Evolutionary conservation across 1,140 invertebrate species (phyloP).

Genomic region (Ooceraea biroi): DNA sequence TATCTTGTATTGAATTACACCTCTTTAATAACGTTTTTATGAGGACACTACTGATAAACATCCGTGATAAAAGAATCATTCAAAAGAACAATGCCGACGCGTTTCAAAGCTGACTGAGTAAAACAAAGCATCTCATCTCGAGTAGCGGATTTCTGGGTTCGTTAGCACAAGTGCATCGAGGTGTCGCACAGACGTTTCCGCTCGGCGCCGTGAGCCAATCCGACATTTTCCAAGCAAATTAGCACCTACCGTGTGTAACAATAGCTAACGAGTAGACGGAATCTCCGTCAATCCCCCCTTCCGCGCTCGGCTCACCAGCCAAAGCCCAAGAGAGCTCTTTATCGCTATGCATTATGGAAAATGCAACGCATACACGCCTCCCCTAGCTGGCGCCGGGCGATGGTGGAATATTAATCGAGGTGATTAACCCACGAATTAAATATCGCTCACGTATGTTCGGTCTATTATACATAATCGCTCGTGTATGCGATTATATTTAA

Average conservation of each 20-base stretch:
- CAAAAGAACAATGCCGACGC: conserved; percentile 38
- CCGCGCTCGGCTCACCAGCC: not conserved
- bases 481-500: conserved; percentile 79
- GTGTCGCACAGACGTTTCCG: conserved; percentile 34
- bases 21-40: not conserved
- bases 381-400: conserved; percentile 25
- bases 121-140: conserved; percentile 51
- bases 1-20: not conserved
- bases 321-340: conserved; percentile 69
- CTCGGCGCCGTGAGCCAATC: conserved; percentile 33
- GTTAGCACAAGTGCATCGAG: conserved; percentile 61
- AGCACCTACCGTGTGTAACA: conserved; percentile 52
- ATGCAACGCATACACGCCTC: conserved; percentile 65
- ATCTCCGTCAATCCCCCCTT: conserved; percentile 44
- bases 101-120: conserved; percentile 13
- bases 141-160: conserved; percentile 48
- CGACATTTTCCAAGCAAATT: conserved; percentile 66
- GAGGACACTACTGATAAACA: conserved; percentile 16
- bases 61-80: conserved; percentile 21
- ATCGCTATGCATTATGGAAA: conserved; percentile 78
- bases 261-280: conserved; percentile 59
- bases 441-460: conserved; percentile 64
- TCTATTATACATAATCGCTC: conserved; percentile 47
- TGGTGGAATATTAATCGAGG: conserved; percentile 81
- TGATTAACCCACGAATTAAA: conserved; percentile 83